Base-by-base conservation (phyloP, 2,888 invertebrate species). In the Syritta pipiens region DNA sequence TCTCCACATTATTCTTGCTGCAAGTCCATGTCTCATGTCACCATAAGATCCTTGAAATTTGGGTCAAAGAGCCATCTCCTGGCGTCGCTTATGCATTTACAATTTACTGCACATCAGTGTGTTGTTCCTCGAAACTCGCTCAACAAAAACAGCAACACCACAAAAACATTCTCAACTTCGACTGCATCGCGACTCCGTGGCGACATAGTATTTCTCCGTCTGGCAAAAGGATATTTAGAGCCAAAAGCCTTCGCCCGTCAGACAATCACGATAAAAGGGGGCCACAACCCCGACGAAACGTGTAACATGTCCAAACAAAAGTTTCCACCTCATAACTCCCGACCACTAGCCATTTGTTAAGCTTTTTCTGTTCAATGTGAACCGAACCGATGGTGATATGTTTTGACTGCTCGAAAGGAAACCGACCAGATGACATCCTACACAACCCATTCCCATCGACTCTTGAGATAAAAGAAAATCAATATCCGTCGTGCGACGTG, bases 221-320 rank as follows among this genome's bases (percentile, higher is more conserved):
- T 30, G 14, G 10, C 24, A 22, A 22, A 46, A 12, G 17, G 2
- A 20, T 7, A 42, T 17, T 30, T 6, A 17, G 6, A 42, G 28
- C 53, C 37, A 48, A 19, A 14, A 7, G 44, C 46, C 20, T 35
- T 17, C 19, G 6, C 26, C 17, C n/a, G n/a, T n/a, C n/a, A n/a
- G n/a, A n/a, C 53, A 59, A 67, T 62, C 40, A 32, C 12, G 40
- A 60, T 51, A 67, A 74, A 67, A 67, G 35, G 20, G n/a, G n/a
- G n/a, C n/a, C n/a, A n/a, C 46, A 48, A 40, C 60, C 35, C 59
- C 35, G 28, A 44, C 32, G 28, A 59, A 57, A 12, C 51, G 12
- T 40, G 60, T 37, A 17, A 32, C 46, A 40, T 68, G 59, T 49
- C 48, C 48, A n/a, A 59, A n/a, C 22, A 59, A 75, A 67, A 67